A percentile compares a stretch with the other conserved stretches of the same genome.
These are phyloP conservation scores for Drosophila bocqueti DNA, from an alignment of 1,140 invertebrate species.

Conservation along the genomic window DNA sequence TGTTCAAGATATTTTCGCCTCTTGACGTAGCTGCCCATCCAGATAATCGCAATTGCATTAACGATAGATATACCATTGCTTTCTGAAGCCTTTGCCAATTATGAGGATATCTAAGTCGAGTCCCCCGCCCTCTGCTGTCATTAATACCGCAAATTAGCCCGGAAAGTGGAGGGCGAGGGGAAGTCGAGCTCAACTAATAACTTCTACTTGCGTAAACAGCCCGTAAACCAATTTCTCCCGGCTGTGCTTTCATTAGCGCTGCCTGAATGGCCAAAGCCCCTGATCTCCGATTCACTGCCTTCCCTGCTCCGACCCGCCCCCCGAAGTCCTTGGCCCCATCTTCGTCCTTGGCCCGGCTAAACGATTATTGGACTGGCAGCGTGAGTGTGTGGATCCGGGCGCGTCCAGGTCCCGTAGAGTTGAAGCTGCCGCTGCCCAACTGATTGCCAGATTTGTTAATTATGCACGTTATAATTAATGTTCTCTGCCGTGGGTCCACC, in stretches of 20 bases:
- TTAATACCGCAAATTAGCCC: constrained; percentile 76
- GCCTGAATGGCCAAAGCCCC: constrained; percentile 53
- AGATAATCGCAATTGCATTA: constrained; percentile 35
- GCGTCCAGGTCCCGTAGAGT: constrained; percentile 27
- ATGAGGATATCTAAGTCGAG: constrained; percentile 55
- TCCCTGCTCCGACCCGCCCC: background rate
- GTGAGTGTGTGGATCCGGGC: constrained; percentile 24
- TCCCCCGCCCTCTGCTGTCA: constrained; percentile 41
- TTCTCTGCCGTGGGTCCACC: constrained; percentile 8
- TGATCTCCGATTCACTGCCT: constrained; percentile 2
- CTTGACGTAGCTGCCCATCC: background rate
- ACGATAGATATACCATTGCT: constrained; percentile 35
- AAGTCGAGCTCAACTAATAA: constrained; percentile 62
- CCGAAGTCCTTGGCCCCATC: background rate
- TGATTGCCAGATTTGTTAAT: constrained; percentile 77
- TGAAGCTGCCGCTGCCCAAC: constrained; percentile 41
- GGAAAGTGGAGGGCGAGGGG: constrained; percentile 4
- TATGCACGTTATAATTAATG: constrained; percentile 80
- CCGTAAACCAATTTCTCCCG: constrained; percentile 56
- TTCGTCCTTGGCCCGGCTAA: constrained; percentile 31
- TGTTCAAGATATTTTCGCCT: background rate
- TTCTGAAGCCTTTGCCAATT: constrained; percentile 60
- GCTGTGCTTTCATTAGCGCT: constrained; percentile 74
- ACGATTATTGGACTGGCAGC: constrained; percentile 49
- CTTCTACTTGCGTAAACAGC: constrained; percentile 75